These are phyloP conservation scores for Leptobrachium leishanense DNA, from an alignment of 2,113 vertebrate genomes.

Conservation along the genomic window DNA sequence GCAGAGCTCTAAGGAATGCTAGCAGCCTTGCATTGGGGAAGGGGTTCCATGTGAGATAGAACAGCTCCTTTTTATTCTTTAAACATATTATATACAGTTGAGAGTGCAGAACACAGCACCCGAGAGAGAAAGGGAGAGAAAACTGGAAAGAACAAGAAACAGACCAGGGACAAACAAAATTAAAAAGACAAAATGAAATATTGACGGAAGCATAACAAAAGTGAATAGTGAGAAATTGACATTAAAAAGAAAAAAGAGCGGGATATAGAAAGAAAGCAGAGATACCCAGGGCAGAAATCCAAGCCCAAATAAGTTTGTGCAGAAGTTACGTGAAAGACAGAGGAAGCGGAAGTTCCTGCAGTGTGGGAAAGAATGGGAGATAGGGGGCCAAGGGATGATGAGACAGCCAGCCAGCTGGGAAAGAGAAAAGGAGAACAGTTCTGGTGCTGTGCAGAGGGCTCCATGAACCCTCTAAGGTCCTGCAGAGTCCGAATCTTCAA, in stretches of 20 bases:
- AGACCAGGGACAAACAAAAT: background rate
- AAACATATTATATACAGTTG: slow-evolving; percentile 47
- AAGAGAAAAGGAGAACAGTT: slow-evolving; percentile 32
- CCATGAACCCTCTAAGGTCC: slow-evolving; percentile 65
- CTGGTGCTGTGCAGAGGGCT: slow-evolving; percentile 35
- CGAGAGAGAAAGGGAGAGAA: background rate
- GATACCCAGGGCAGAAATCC: background rate
- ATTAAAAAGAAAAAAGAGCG: background rate
- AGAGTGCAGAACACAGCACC: slow-evolving; percentile 48
- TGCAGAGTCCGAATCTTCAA: slow-evolving; percentile 76
- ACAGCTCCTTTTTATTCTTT: slow-evolving; percentile 43
- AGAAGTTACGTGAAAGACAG: slow-evolving; percentile 16
- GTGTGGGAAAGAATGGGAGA: background rate
- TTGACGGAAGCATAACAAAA: background rate
- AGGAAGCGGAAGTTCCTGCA: slow-evolving; percentile 17
- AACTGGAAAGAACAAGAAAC: background rate
- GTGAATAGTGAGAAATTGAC: background rate
- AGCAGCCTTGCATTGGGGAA: slow-evolving; percentile 37
- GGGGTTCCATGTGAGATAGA: slow-evolving; percentile 28
- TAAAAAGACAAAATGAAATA: slow-evolving; percentile 1
- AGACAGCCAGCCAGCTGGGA: slow-evolving; percentile 43
- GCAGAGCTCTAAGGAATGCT: slow-evolving; percentile 33
- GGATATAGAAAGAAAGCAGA: background rate
- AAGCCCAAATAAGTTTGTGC: slow-evolving; percentile 19
- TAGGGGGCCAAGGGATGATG: background rate